Evolutionary conservation across 1,140 invertebrate species (phyloP).

Genomic region (Camponotus pennsylvanicus): DNA sequence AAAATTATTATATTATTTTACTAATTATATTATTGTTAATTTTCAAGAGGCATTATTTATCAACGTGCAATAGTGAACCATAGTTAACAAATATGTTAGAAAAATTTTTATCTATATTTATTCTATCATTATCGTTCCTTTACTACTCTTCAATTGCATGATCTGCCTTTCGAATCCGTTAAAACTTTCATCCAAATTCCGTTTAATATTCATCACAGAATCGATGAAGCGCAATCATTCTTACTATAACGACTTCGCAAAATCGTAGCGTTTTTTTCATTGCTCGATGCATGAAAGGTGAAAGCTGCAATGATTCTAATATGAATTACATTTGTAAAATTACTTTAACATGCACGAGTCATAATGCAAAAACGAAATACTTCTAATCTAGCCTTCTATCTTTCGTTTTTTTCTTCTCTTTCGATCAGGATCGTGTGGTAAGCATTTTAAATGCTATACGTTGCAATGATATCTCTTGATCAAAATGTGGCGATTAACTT

Average conservation of each 20-base stretch:
- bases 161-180: slow-evolving; percentile 25
- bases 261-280: not conserved
- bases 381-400: not conserved
- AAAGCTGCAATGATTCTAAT: not conserved
- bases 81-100: not conserved
- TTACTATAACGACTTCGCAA: not conserved
- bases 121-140: slow-evolving; percentile 1
- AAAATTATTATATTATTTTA: not conserved
- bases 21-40: not conserved
- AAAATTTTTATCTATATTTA: not conserved
- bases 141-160: not conserved
- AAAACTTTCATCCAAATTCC: slow-evolving; percentile 26
- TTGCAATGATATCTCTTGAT: too few relatives aligned
- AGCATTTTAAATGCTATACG: not conserved
- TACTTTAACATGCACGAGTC: not conserved
- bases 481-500: too few relatives aligned
- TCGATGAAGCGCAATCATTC: not conserved
- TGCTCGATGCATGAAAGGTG: not conserved
- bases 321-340: not conserved
- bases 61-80: not conserved
- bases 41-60: slow-evolving; percentile 3
- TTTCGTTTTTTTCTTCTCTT: not conserved
- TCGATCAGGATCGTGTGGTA: not conserved
- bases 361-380: slow-evolving; percentile 12
- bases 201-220: slow-evolving; percentile 12